Evolutionary conservation across 1,140 invertebrate genomes (phyloP).

Genomic region (Diabrotica virgifera): DNA sequence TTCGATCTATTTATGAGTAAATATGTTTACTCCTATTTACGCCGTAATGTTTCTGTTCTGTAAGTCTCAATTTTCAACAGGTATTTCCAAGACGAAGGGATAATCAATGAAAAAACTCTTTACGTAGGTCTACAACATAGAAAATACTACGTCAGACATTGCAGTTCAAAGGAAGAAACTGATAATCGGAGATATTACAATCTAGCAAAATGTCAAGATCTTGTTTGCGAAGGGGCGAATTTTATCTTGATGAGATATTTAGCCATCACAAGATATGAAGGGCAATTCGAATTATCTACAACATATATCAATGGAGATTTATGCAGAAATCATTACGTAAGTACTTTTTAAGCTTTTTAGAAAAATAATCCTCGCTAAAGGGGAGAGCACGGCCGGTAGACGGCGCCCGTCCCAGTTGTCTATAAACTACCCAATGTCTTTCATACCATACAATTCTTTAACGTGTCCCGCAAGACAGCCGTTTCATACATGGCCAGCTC

Average conservation of each 20-base stretch:
- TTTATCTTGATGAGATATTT: conserved; percentile 59
- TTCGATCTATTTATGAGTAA: too few relatives aligned
- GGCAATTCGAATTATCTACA: conserved; percentile 53
- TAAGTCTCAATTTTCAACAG: neutral
- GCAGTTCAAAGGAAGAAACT: conserved; percentile 48
- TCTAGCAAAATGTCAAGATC: conserved; percentile 46
- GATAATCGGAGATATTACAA: conserved; percentile 52
- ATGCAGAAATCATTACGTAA: conserved; percentile 59
- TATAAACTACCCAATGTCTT: too few relatives aligned
- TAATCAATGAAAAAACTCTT: conserved; percentile 20
- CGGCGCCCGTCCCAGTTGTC: too few relatives aligned
- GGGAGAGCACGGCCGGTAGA: too few relatives aligned
- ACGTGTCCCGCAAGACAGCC: too few relatives aligned
- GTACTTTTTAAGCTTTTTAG: too few relatives aligned
- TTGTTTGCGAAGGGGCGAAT: conserved; percentile 60
- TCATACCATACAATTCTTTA: too few relatives aligned
- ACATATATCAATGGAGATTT: conserved; percentile 58
- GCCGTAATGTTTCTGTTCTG: too few relatives aligned
- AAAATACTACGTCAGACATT: conserved; percentile 40
- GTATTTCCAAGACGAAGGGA: neutral
- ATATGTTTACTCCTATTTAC: too few relatives aligned
- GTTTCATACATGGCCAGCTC: too few relatives aligned
- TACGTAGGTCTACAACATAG: conserved; percentile 35
- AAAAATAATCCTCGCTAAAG: too few relatives aligned
- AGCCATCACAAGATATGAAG: conserved; percentile 53